Conservation (phyloP, 2,113 vertebrate genomes). For the Pseudorasbora parva region DNA sequence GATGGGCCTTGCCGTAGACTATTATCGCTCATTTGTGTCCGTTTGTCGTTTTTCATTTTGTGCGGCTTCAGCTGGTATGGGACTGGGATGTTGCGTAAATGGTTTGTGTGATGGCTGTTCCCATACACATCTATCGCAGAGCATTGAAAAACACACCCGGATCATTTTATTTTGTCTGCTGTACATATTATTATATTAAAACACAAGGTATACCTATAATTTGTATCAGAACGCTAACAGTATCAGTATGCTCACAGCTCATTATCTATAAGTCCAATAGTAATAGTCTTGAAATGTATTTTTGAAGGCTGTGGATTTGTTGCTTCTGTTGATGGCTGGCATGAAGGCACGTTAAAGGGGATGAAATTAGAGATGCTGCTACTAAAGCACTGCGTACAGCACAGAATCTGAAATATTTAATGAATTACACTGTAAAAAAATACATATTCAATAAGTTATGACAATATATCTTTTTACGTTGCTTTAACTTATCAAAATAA, state of each 20-base stretch:
- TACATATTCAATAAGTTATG: too few species aligned
- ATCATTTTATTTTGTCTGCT: background rate
- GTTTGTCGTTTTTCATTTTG: conserved; percentile 54
- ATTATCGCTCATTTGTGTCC: conserved; percentile 70
- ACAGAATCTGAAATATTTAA: background rate
- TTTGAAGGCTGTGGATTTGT: too few species aligned
- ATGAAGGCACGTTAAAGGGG: too few species aligned
- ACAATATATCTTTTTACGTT: too few species aligned
- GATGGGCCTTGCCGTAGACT: conserved; percentile 37
- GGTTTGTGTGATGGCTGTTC: background rate
- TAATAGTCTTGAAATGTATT: too few species aligned
- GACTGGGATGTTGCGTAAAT: background rate
- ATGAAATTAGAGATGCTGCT: too few species aligned
- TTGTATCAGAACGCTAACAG: background rate
- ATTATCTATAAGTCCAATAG: too few species aligned
- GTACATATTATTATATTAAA: background rate
- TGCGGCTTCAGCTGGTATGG: conserved; percentile 26
- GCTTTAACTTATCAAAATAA: too few species aligned
- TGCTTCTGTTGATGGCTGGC: too few species aligned
- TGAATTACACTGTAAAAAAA: background rate
- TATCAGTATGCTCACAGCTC: too few species aligned
- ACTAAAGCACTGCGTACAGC: background rate
- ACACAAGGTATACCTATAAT: background rate
- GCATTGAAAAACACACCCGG: background rate
- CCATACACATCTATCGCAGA: background rate